Conservation (phyloP, 2,888 invertebrate species). For the Apamea crenata region DNA sequence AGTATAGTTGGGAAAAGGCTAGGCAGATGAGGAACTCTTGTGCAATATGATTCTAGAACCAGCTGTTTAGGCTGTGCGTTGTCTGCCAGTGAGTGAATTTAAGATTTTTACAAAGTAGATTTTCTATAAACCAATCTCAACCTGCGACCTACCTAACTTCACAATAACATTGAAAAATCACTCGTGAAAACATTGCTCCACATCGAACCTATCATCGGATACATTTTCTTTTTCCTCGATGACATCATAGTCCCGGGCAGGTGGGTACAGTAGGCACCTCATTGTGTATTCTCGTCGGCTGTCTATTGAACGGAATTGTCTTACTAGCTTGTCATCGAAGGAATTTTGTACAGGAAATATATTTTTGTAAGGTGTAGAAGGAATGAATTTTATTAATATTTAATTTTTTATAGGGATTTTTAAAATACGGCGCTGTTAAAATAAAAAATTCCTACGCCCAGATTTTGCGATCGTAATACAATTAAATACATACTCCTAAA, state of each 20-base stretch:
- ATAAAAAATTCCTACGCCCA: not conserved
- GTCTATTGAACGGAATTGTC: constrained; percentile 53
- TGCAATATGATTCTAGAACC: not conserved
- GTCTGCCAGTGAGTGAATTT: not conserved
- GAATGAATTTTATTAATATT: constrained; percentile 8
- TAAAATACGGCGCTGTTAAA: not conserved
- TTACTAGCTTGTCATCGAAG: constrained; percentile 52
- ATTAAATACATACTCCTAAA: not conserved
- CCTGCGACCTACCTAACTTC: no score
- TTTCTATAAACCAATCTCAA: not conserved
- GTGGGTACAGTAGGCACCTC: constrained; percentile 32
- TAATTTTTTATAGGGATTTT: not conserved
- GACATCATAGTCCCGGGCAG: constrained; percentile 40
- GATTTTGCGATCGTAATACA: no score
- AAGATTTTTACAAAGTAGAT: not conserved
- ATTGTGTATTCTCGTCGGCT: constrained; percentile 57
- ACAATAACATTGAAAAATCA: not conserved
- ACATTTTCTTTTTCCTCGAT: constrained; percentile 25
- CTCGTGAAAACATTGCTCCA: not conserved
- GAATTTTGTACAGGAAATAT: constrained; percentile 43
- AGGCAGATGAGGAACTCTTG: not conserved
- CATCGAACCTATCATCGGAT: constrained; percentile 17
- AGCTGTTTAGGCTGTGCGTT: not conserved
- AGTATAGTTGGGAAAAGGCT: no score
- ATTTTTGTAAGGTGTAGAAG: constrained; percentile 24